These are phyloP conservation scores for Achroia grisella DNA, from an alignment of 1,140 invertebrate species.

Conservation along the genomic window DNA sequence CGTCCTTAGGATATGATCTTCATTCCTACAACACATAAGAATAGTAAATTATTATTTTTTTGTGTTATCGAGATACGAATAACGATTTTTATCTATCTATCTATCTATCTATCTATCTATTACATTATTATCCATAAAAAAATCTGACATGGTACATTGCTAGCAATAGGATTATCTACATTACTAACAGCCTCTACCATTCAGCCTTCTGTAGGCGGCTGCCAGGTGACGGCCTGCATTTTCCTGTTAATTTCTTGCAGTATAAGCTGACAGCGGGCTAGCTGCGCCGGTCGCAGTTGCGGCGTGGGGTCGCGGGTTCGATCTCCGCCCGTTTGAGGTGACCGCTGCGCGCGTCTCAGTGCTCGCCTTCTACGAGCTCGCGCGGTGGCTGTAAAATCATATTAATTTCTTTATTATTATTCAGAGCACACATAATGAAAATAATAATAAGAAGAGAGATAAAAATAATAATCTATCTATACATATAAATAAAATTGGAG, in stretches of 20 bases:
- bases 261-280: slow-evolving; percentile 74
- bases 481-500: too few relatives aligned
- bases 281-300: slow-evolving; percentile 42
- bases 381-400: slow-evolving; percentile 21
- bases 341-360: slow-evolving; percentile 33
- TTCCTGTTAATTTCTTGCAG: slow-evolving; percentile 84
- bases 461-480: too few relatives aligned
- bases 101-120: too few relatives aligned
- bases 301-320: slow-evolving; percentile 47
- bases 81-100: too few relatives aligned
- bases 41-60: too few relatives aligned
- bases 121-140: too few relatives aligned
- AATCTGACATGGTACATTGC: too few relatives aligned
- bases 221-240: slow-evolving; percentile 80
- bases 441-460: neutral
- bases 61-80: too few relatives aligned
- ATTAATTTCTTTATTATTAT: neutral
- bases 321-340: slow-evolving; percentile 19
- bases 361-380: slow-evolving; percentile 43
- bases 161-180: too few relatives aligned
- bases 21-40: too few relatives aligned
- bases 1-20: too few relatives aligned
- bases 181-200: too few relatives aligned
- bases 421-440: neutral
- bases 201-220: slow-evolving; percentile 55